Conservation (phyloP, 2,888 invertebrate species). For the Galerucella pusilla region DNA sequence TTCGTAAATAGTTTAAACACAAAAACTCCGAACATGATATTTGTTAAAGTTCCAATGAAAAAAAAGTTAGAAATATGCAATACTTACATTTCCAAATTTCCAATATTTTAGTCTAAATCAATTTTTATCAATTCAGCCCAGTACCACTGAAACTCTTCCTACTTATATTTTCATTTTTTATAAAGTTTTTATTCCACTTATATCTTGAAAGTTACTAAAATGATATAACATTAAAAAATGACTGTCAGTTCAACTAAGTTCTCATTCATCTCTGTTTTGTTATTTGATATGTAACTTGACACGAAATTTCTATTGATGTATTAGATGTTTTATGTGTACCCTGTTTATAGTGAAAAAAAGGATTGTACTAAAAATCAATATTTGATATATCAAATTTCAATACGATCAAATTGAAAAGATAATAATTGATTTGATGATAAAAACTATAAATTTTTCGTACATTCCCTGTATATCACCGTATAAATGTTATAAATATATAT, state of each 20-base stretch:
- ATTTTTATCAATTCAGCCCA: too few relatives aligned
- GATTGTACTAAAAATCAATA: constrained; percentile 13
- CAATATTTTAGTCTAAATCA: too few relatives aligned
- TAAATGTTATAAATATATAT: constrained; percentile 15
- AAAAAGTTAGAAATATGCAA: too few relatives aligned
- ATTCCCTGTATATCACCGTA: background rate
- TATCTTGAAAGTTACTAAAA: background rate
- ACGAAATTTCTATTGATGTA: constrained; percentile 50
- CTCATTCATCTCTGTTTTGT: constrained; percentile 51
- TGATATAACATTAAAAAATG: constrained; percentile 46
- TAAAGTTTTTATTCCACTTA: too few relatives aligned
- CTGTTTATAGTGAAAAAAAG: constrained; percentile 12
- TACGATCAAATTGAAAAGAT: background rate
- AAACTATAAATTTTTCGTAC: constrained; percentile 10
- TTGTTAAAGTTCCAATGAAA: too few relatives aligned
- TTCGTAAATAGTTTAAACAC: too few relatives aligned
- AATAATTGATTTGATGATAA: constrained; percentile 3
- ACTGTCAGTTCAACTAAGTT: constrained; percentile 56
- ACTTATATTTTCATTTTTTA: too few relatives aligned
- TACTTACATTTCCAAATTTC: too few relatives aligned
- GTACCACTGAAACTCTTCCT: too few relatives aligned
- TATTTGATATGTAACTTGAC: constrained; percentile 62
- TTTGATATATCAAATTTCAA: background rate
- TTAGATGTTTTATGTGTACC: constrained; percentile 32
- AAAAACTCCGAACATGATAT: too few relatives aligned